Evolutionary conservation across 2,888 invertebrate species (phyloP).

Genomic region (Apoda limacodes): DNA sequence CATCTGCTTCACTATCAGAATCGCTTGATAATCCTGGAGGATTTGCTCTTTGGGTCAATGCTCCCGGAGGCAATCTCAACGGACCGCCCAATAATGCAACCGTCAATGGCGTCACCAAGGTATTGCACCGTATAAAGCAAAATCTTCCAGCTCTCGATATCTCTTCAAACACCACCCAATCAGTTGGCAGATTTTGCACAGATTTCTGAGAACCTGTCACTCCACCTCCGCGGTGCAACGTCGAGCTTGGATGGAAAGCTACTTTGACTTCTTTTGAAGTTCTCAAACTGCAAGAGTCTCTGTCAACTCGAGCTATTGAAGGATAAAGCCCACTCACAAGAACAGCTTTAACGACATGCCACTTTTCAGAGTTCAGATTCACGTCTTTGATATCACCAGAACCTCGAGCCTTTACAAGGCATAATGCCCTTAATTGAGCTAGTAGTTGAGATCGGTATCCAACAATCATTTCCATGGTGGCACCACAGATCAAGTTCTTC

Average conservation of each 20-base stretch:
- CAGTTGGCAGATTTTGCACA: slow-evolving; percentile 71
- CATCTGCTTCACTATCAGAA: slow-evolving; percentile 57
- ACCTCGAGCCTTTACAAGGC: slow-evolving; percentile 75
- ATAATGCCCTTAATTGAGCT: slow-evolving; percentile 81
- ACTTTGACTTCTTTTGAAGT: slow-evolving; percentile 72
- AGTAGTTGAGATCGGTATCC: slow-evolving; percentile 87
- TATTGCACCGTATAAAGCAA: slow-evolving; percentile 82
- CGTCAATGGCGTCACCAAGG: slow-evolving; percentile 83
- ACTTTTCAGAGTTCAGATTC: slow-evolving; percentile 86
- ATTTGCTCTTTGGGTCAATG: slow-evolving; percentile 53
- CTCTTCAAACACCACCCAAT: slow-evolving; percentile 92
- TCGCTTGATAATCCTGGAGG: slow-evolving; percentile 58
- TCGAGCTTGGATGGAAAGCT: slow-evolving; percentile 72
- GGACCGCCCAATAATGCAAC: slow-evolving; percentile 85
- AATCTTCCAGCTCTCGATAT: slow-evolving; percentile 77
- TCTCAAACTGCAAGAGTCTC: slow-evolving; percentile 70
- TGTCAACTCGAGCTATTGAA: slow-evolving; percentile 81
- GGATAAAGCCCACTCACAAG: slow-evolving; percentile 92
- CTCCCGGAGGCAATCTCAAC: slow-evolving; percentile 64
- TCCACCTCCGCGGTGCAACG: slow-evolving; percentile 69
- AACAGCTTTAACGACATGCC: slow-evolving; percentile 93
- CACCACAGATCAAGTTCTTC: slow-evolving; percentile 80
- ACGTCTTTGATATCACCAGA: slow-evolving; percentile 80
- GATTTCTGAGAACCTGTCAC: slow-evolving; percentile 37
- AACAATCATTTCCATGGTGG: slow-evolving; percentile 91